phyloP scores from a whole-genome alignment of 2,888 invertebrate genomes.

The Phlogophora meticulosa region DNA sequence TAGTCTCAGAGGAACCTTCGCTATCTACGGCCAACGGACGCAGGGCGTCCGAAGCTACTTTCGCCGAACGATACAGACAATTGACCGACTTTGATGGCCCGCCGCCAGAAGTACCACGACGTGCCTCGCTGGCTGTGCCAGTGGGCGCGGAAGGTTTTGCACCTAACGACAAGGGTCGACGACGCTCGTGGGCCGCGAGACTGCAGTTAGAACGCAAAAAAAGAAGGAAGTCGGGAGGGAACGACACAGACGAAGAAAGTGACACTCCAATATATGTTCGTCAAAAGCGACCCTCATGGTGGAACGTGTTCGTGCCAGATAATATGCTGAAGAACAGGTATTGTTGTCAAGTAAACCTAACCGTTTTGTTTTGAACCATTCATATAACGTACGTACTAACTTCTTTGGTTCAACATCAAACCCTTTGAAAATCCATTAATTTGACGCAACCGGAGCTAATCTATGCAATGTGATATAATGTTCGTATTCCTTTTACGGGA shows the following conservation, averaged over 20 bases:
- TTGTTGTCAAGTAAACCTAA: slow-evolving; percentile 32
- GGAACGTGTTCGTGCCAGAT: slow-evolving; percentile 96
- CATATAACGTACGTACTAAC: slow-evolving; percentile 23
- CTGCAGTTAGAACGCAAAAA: slow-evolving; percentile 90
- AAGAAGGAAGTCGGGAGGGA: slow-evolving; percentile 90
- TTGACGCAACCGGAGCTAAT: slow-evolving; percentile 58
- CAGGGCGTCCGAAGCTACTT: slow-evolving; percentile 87
- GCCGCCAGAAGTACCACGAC: slow-evolving; percentile 84
- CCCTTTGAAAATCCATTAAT: slow-evolving; percentile 38
- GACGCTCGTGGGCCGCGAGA: slow-evolving; percentile 92
- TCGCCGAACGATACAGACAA: slow-evolving; percentile 87
- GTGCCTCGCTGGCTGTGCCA: slow-evolving; percentile 86
- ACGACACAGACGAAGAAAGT: slow-evolving; percentile 85
- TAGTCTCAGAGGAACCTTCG: slow-evolving; percentile 73
- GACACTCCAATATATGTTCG: slow-evolving; percentile 88
- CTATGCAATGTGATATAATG: slow-evolving; percentile 73
- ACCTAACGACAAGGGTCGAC: slow-evolving; percentile 89
- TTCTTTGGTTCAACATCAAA: slow-evolving; percentile 25
- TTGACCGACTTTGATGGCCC: slow-evolving; percentile 86
- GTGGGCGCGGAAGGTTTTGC: slow-evolving; percentile 79
- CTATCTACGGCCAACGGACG: slow-evolving; percentile 83
- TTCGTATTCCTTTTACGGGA: slow-evolving; percentile 73
- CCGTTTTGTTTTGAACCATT: slow-evolving; percentile 19
- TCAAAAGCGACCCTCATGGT: slow-evolving; percentile 96
- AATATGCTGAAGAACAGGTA: slow-evolving; percentile 94